Evolutionary conservation across 2,113 vertebrate species (phyloP).

Genomic region (Lepus americanus): DNA sequence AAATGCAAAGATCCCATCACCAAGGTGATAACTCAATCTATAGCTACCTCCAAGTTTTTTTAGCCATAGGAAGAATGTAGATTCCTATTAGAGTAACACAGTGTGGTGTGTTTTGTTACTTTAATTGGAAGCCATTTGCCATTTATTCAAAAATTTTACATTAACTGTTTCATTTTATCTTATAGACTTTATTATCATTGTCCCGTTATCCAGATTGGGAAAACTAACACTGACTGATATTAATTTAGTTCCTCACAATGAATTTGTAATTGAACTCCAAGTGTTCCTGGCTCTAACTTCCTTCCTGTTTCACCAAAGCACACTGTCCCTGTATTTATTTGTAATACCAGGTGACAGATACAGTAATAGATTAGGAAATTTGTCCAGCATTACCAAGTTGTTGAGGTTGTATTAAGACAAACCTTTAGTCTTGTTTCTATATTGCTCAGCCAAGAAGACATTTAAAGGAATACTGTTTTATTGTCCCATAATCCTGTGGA

Average conservation of each 20-base stretch:
- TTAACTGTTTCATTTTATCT: background rate
- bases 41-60: background rate
- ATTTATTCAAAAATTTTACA: background rate
- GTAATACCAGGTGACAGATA: background rate
- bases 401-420: background rate
- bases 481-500: too few relatives aligned
- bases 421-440: background rate
- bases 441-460: background rate
- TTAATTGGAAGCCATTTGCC: conserved; percentile 15
- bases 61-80: background rate
- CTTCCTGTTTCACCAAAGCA: background rate
- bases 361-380: background rate
- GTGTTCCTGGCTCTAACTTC: background rate
- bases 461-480: background rate
- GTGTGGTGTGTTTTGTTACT: background rate
- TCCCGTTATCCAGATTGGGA: background rate
- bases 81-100: background rate
- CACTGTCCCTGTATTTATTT: background rate
- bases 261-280: background rate
- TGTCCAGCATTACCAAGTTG: background rate
- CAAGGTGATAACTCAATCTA: background rate
- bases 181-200: background rate
- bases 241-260: background rate
- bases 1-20: background rate
- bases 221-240: background rate